Conservation (phyloP, 2,888 invertebrate species). For the Isotomurus palustris region DNA sequence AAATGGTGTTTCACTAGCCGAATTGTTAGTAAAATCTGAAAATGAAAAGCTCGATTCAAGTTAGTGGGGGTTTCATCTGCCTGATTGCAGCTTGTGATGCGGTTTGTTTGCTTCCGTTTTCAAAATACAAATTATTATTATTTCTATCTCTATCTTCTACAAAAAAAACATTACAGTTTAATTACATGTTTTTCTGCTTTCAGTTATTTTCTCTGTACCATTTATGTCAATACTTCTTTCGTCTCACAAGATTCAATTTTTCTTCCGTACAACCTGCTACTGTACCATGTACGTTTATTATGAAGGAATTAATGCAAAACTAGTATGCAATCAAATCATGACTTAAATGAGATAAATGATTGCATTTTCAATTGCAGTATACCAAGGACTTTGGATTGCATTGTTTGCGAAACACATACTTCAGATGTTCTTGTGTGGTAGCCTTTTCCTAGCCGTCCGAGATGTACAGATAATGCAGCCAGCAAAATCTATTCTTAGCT, state of each 20-base stretch:
- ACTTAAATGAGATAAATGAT: background rate
- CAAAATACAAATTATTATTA: too few relatives aligned
- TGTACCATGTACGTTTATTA: conserved; percentile 8
- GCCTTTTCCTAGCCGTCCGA: conserved; percentile 9
- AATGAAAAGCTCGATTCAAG: too few relatives aligned
- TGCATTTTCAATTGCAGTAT: conserved; percentile 8
- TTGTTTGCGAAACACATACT: conserved; percentile 15
- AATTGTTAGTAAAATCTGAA: background rate
- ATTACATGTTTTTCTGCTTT: too few relatives aligned
- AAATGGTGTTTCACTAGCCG: background rate
- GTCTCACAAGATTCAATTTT: conserved; percentile 12
- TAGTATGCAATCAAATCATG: too few relatives aligned
- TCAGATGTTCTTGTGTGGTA: conserved; percentile 14
- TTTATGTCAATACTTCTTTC: conserved; percentile 16
- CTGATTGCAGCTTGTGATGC: too few relatives aligned
- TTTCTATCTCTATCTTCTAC: too few relatives aligned
- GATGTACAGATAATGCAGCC: conserved; percentile 1
- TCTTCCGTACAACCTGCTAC: background rate
- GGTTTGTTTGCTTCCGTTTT: too few relatives aligned
- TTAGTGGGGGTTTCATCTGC: too few relatives aligned
- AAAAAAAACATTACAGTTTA: too few relatives aligned
- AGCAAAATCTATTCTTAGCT: background rate
- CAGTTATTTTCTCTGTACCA: conserved; percentile 14
- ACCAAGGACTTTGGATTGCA: conserved; percentile 16
- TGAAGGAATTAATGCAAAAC: background rate